Evolutionary conservation across 1,140 invertebrate genomes (phyloP), one percentile per base, ranked within the genome.

Genomic region (Drosophila nebulosa): DNA sequence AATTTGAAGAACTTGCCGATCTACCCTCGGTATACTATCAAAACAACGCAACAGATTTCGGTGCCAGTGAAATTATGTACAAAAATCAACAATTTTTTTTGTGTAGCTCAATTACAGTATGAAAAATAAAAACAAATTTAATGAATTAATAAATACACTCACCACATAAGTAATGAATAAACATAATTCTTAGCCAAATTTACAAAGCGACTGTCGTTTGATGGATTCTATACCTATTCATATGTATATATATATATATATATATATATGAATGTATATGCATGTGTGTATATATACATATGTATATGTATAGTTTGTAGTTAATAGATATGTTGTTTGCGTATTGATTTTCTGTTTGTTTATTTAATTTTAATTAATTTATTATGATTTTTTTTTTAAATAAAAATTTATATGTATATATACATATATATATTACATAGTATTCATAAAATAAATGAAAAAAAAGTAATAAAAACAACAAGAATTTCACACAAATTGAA

Each of bases 1-100:
- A 10, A 12, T 7, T 16, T 7, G 5, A 9, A 21, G 16, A 46
- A 46, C 39, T 2, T 46, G 39, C 7, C 16, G 35, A 36, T 16
- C 16, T 46, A 46, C 16, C 39, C 39, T 46, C 18, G 18, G 18
- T 46, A 46, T 21, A 21, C 16, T 21, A 46, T 46, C 39, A 46
- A 16, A 46, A 10, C 0, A 21, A 46, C 16, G 7, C 39, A 46
- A 46, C 2, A 46, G 39, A 75, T 30, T 53, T 77, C 88, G 83
- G 83, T 88, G 84, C 83, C 83, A 88, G 83, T 83, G 65, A 83
- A 83, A 89, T 70, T 52, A 83, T 88, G 83, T 88, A 88, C 83
- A 88, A 88, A 32, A 3, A 32, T 83, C 69, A 64, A 66, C 18
- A 32, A 58, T 50, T 36, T 24, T 27, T 69, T 81, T 66, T 69